Percentiles rank a stretch among this genome's conserved stretches.
phyloP scores from a whole-genome alignment of 2,888 invertebrate species.

The Buathra laborator region DNA sequence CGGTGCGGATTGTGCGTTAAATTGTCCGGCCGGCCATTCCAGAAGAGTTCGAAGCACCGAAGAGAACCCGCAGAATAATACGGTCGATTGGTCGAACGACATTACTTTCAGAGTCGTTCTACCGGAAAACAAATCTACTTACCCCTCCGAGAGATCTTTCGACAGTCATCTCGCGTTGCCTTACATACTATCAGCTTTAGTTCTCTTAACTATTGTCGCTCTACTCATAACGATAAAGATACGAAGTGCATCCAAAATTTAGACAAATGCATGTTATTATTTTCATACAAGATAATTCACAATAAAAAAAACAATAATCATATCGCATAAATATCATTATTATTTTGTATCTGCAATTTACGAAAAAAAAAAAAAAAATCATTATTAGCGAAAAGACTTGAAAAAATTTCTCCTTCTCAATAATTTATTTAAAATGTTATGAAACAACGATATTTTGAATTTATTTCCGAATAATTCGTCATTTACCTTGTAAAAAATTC shows the following conservation, averaged over 20 bases:
- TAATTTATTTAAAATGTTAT: no score
- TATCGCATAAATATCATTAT: neutral
- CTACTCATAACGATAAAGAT: slow-evolving; percentile 66
- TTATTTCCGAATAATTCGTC: no score
- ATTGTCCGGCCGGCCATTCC: slow-evolving; percentile 76
- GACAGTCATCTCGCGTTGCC: slow-evolving; percentile 68
- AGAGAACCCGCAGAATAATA: slow-evolving; percentile 69
- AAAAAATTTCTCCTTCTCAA: no score
- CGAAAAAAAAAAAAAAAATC: no score
- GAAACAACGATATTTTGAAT: no score
- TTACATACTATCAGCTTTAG: slow-evolving; percentile 67
- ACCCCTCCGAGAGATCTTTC: slow-evolving; percentile 18
- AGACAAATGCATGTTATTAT: neutral
- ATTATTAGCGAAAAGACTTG: no score
- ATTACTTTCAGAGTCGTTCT: slow-evolving; percentile 74
- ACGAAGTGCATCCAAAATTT: slow-evolving; percentile 56
- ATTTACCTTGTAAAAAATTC: no score
- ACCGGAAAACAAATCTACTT: slow-evolving; percentile 34
- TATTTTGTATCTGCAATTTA: no score
- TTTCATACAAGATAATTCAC: neutral
- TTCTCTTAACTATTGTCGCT: slow-evolving; percentile 66
- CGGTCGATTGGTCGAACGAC: slow-evolving; percentile 77
- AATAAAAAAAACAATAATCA: neutral
- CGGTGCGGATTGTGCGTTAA: slow-evolving; percentile 85
- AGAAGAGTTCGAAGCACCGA: slow-evolving; percentile 72